Conservation (phyloP, 2,797 vertebrate species). For the Typhlichthys eigenmanni region DNA sequence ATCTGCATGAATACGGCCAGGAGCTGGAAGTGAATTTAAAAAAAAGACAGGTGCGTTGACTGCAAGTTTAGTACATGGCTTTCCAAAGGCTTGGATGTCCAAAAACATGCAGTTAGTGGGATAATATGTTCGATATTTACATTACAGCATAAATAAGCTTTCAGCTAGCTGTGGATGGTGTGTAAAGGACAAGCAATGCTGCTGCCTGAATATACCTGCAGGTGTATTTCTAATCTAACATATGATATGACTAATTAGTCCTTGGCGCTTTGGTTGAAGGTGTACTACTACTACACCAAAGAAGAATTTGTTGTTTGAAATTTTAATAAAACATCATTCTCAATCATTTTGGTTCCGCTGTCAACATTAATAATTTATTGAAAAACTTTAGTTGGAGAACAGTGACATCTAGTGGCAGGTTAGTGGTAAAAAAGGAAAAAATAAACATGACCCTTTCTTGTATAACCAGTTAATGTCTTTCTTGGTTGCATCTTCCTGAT, state of each 20-base stretch:
- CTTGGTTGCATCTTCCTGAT: too few species aligned
- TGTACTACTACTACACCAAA: too few species aligned
- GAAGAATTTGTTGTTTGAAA: too few species aligned
- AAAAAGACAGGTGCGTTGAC: background rate
- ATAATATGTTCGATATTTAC: background rate
- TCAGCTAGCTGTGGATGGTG: background rate
- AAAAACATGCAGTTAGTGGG: background rate
- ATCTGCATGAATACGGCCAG: constrained; percentile 98
- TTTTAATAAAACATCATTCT: too few species aligned
- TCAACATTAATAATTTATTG: background rate
- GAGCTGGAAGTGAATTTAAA: constrained; percentile 75
- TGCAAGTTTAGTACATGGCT: background rate
- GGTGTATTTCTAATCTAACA: too few species aligned
- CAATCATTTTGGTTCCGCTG: background rate
- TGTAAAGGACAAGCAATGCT: background rate
- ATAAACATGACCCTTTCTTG: too few species aligned
- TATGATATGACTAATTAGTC: too few species aligned
- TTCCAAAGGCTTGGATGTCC: too few species aligned
- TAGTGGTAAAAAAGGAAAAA: background rate
- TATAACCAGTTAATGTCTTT: too few species aligned
- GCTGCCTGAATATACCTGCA: background rate
- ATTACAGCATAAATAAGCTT: background rate
- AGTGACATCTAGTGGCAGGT: constrained; percentile 65
- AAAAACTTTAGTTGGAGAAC: constrained; percentile 26
- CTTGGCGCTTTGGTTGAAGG: too few species aligned